Conservation (phyloP, 37 sponge, comb jelly and placozoan species). For the Amphimedon queenslandica region DNA sequence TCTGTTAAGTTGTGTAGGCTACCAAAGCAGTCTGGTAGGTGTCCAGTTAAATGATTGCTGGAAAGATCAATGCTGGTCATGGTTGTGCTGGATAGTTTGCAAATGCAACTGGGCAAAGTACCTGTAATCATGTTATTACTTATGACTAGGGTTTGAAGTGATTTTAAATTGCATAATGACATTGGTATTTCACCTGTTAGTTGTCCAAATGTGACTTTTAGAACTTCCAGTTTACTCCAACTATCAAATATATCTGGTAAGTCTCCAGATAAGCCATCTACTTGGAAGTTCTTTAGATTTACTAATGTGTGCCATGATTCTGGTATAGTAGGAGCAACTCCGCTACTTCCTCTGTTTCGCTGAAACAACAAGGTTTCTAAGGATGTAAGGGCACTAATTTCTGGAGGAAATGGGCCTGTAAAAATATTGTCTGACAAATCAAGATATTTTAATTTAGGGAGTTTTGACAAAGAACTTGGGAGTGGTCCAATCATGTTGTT, state of each 20-base stretch:
- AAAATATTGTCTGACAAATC: constrained; percentile 54
- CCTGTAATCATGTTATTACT: constrained; percentile 53
- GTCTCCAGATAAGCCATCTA: constrained; percentile 40
- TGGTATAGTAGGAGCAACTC: constrained; percentile 53
- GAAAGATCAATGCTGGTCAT: constrained; percentile 49
- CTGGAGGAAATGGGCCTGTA: constrained; percentile 58
- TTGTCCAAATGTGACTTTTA: constrained; percentile 43
- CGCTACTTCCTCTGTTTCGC: constrained; percentile 28
- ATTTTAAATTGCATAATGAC: constrained; percentile 41
- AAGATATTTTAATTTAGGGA: constrained; percentile 8
- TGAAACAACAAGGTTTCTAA: constrained; percentile 22
- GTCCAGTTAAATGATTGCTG: constrained; percentile 54
- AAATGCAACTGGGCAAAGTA: constrained; percentile 49
- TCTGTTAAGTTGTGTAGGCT: constrained; percentile 10
- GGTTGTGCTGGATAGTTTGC: constrained; percentile 11
- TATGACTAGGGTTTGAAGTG: constrained; percentile 37
- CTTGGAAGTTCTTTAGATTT: constrained; percentile 20
- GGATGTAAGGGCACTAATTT: constrained; percentile 19
- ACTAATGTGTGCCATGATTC: constrained; percentile 30
- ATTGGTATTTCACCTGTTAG: constrained; percentile 46
- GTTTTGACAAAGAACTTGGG: constrained; percentile 9
- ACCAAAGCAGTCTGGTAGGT: constrained; percentile 56
- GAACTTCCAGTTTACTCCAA: constrained; percentile 39
- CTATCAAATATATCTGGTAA: constrained; percentile 45
- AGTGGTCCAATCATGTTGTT: constrained; percentile 44